Percentiles rank a stretch among this genome's conserved stretches.
Evolutionary conservation across 92 coral and sea anemone species (phyloP).

Genomic region (Micromussa lordhowensis): DNA sequence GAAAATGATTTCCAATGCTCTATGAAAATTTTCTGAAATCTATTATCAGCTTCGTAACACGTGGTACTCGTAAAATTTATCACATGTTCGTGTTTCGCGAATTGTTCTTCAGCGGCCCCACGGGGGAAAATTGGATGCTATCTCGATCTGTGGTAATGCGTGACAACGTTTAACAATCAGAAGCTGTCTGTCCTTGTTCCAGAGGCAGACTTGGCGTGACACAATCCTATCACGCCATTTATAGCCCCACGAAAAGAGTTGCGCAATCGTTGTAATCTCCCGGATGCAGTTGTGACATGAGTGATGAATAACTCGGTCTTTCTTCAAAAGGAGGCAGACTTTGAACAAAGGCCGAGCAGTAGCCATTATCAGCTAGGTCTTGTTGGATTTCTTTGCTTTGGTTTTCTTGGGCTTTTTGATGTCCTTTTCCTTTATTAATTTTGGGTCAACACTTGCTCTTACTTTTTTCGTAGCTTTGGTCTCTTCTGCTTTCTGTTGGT

Average conservation of each 20-base stretch:
- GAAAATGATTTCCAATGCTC: too few species aligned
- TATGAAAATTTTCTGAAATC: too few species aligned
- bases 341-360: not conserved
- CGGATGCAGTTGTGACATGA: not conserved
- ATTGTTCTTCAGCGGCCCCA: too few species aligned
- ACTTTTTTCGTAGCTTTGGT: constrained; percentile 17
- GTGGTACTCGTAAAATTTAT: too few species aligned
- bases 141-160: too few species aligned
- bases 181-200: not conserved
- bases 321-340: constrained; percentile 11
- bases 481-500: constrained; percentile 10
- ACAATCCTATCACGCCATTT: not conserved
- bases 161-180: too few species aligned
- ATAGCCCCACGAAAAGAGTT: not conserved
- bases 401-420: constrained; percentile 3
- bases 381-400: constrained; percentile 12
- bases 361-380: not conserved
- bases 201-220: not conserved
- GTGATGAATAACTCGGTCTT: not conserved
- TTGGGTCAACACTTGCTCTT: not conserved
- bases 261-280: not conserved
- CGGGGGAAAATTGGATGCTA: too few species aligned
- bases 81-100: too few species aligned
- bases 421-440: not conserved
- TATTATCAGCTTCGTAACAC: too few species aligned